phyloP scores from a whole-genome alignment of 1,140 invertebrate genomes.

The Augochlora pura region DNA sequence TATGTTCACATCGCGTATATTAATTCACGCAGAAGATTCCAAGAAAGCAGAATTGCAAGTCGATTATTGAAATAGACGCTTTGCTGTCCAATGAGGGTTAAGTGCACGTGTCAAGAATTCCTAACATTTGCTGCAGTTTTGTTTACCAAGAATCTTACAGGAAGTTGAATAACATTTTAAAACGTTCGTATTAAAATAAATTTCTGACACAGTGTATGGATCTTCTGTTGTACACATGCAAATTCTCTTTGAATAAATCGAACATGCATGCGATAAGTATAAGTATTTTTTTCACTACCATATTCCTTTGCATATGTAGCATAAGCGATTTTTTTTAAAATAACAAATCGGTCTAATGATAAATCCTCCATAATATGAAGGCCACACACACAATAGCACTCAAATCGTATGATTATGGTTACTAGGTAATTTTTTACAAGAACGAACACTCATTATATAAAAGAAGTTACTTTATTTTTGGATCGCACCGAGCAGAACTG shows the following conservation, averaged over 20 bases:
- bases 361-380: slow-evolving; percentile 42
- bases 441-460: slow-evolving; percentile 22
- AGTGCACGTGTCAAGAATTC: slow-evolving; percentile 48
- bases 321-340: slow-evolving; percentile 27
- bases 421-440: slow-evolving; percentile 38
- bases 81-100: slow-evolving; percentile 37
- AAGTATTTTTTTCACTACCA: slow-evolving; percentile 52
- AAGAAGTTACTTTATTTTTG: slow-evolving; percentile 39
- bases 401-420: slow-evolving; percentile 31
- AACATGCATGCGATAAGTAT: slow-evolving; percentile 58
- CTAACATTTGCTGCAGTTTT: slow-evolving; percentile 32
- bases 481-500: slow-evolving; percentile 43
- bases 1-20: slow-evolving; percentile 45
- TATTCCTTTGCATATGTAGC: slow-evolving; percentile 46
- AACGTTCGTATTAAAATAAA: slow-evolving; percentile 35
- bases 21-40: slow-evolving; percentile 48
- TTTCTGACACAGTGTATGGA: slow-evolving; percentile 68
- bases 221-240: slow-evolving; percentile 74
- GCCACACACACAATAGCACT: slow-evolving; percentile 73
- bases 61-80: slow-evolving; percentile 47
- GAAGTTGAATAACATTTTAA: slow-evolving; percentile 27
- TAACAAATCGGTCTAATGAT: slow-evolving; percentile 16
- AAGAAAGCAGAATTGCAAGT: slow-evolving; percentile 50
- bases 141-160: slow-evolving; percentile 32
- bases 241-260: slow-evolving; percentile 74